A percentile compares a stretch with the other conserved stretches of the same genome.
These are phyloP conservation scores for Brevipalpus yothersi DNA, from an alignment of 1,140 invertebrate species.

Conservation along the genomic window DNA sequence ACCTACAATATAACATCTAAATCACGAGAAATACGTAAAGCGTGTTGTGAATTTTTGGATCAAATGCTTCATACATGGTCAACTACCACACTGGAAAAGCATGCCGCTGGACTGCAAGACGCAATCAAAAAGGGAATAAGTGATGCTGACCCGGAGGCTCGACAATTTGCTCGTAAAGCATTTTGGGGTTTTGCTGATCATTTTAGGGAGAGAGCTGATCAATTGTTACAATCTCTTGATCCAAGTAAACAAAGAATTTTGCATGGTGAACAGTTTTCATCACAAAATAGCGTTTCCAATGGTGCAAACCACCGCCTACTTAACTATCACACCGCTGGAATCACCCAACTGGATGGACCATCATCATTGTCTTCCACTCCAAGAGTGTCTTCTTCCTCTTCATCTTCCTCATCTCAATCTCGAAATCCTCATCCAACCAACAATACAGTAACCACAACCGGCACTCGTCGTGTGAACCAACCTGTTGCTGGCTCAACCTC, in stretches of 20 bases:
- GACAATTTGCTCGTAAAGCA: slow-evolving; percentile 32
- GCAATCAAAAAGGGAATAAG: slow-evolving; percentile 63
- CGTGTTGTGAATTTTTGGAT: slow-evolving; percentile 57
- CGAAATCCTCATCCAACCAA: not conserved
- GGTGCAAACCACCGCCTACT: not conserved
- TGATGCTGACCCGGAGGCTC: slow-evolving; percentile 72
- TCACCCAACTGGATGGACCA: not conserved
- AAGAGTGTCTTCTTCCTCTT: not conserved
- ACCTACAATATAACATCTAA: slow-evolving; percentile 49
- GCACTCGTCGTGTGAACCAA: not conserved
- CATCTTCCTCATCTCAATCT: not conserved
- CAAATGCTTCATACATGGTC: slow-evolving; percentile 63
- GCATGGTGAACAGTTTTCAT: slow-evolving; percentile 28
- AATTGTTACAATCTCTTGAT: slow-evolving; percentile 55
- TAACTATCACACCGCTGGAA: not conserved
- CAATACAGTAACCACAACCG: not conserved
- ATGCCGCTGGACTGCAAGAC: slow-evolving; percentile 47
- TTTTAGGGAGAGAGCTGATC: slow-evolving; percentile 69
- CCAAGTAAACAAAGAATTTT: slow-evolving; percentile 54
- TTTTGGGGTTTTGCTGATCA: slow-evolving; percentile 71
- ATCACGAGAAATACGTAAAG: slow-evolving; percentile 57
- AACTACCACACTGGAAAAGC: slow-evolving; percentile 49
- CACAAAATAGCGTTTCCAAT: not conserved
- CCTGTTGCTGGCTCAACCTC: not conserved
- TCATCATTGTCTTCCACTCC: not conserved